Evolutionary conservation across 2,797 vertebrate species (phyloP).

Genomic region (Ispidina picta): DNA sequence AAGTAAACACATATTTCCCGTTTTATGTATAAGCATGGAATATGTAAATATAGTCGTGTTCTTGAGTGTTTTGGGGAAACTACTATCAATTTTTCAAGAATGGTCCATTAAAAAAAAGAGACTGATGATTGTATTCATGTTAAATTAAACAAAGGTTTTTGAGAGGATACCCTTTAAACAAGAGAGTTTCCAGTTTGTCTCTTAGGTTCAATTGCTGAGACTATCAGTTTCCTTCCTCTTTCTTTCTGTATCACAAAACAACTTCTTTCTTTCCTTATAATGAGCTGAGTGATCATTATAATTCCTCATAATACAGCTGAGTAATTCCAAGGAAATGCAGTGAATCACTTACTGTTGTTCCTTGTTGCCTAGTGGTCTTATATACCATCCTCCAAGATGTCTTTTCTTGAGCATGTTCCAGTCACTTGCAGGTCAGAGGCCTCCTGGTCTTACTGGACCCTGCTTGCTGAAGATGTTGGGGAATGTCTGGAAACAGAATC

Average conservation of each 20-base stretch:
- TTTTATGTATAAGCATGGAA: not conserved
- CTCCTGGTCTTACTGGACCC: not conserved
- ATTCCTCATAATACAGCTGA: not conserved
- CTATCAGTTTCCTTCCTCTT: not conserved
- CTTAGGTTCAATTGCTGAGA: not conserved
- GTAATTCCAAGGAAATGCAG: not conserved
- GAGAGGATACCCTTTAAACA: not conserved
- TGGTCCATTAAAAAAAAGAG: not conserved
- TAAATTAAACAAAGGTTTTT: not conserved
- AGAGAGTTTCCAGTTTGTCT: not conserved
- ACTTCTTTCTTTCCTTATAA: not conserved
- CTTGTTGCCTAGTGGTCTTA: not conserved
- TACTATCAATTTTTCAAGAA: not conserved
- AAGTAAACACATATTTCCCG: not conserved
- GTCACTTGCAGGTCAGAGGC: not conserved
- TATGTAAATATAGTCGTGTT: not conserved
- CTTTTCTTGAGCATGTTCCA: not conserved
- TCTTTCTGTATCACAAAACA: not conserved
- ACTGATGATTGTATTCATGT: not conserved
- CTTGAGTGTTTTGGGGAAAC: not conserved
- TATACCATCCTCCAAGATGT: rapidly evolving
- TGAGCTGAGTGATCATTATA: too few species aligned
- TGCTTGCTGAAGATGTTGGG: not conserved
- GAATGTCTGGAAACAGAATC: not conserved
- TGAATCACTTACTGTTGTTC: not conserved